A percentile compares a stretch with the other conserved stretches of the same genome.
phyloP scores from a whole-genome alignment of 1,140 invertebrate genomes.

The Chironomus striatipennis region DNA sequence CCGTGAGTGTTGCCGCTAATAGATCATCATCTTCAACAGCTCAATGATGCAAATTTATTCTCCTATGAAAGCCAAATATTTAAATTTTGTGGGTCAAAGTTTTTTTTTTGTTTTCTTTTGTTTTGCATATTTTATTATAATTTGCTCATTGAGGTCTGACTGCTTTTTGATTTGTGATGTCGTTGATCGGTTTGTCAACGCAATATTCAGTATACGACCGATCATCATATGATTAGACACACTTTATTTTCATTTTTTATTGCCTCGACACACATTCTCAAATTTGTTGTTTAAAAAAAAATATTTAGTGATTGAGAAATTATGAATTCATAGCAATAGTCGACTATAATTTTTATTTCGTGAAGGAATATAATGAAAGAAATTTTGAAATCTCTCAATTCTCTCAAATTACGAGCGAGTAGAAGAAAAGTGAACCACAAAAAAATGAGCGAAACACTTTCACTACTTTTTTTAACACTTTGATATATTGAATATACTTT shows the following conservation, averaged over 20 bases:
- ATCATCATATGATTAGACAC: slow-evolving; percentile 13
- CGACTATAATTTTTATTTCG: too few species aligned
- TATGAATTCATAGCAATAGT: neutral
- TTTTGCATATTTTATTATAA: neutral
- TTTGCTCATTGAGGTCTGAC: neutral
- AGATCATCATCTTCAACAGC: neutral
- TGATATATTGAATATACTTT: too few species aligned
- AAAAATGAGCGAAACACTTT: neutral
- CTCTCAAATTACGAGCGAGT: neutral
- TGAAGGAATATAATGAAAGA: too few species aligned
- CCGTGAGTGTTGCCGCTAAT: neutral
- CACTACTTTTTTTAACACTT: neutral
- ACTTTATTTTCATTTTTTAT: neutral
- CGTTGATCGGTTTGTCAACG: neutral
- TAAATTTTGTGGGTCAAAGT: slow-evolving; percentile 7
- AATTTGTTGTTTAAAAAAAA: neutral
- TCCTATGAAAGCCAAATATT: neutral
- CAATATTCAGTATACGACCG: neutral
- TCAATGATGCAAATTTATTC: slow-evolving; percentile 14
- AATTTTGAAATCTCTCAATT: neutral
- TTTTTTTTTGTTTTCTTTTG: slow-evolving; percentile 1
- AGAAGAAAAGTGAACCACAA: neutral
- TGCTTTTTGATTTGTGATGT: neutral
- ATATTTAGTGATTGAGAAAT: neutral
- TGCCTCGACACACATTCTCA: neutral